Evolutionary conservation across 2,888 invertebrate species (phyloP).

Genomic region (Troides aeacus): DNA sequence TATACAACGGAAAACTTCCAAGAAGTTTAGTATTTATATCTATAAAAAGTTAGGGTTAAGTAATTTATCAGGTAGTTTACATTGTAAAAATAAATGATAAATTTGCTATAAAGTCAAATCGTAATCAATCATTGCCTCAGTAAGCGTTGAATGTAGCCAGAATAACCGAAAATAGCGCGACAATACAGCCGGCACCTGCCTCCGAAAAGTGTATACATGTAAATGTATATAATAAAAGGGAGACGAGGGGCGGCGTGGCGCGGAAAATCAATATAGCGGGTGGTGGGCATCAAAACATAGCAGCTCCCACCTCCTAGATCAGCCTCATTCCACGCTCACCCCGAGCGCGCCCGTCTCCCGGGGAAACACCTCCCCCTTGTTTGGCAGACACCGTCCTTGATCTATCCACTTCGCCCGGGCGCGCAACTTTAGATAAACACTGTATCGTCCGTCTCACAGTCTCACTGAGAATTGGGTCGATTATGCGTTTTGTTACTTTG

Average conservation of each 20-base stretch:
- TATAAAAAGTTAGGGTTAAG: too few relatives aligned
- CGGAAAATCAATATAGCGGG: conserved; percentile 78
- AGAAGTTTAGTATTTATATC: too few relatives aligned
- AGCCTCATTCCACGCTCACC: conserved; percentile 31
- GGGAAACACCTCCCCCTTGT: conserved; percentile 76
- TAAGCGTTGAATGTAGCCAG: conserved; percentile 51
- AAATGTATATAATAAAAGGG: conserved; percentile 71
- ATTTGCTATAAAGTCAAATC: conserved; percentile 29
- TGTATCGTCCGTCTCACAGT: conserved; percentile 68
- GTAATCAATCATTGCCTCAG: conserved; percentile 67
- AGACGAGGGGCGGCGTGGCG: conserved; percentile 53
- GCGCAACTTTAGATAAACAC: conserved; percentile 76
- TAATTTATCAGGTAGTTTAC: not conserved
- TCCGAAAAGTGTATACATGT: conserved; percentile 56
- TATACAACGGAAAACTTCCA: too few relatives aligned
- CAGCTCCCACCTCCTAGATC: conserved; percentile 41
- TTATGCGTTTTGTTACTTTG: conserved; percentile 61
- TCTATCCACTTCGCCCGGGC: conserved; percentile 70
- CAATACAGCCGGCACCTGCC: conserved; percentile 59
- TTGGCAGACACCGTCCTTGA: conserved; percentile 80
- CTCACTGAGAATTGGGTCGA: conserved; percentile 74
- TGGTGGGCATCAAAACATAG: conserved; percentile 76
- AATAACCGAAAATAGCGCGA: conserved; percentile 72
- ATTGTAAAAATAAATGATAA: not conserved
- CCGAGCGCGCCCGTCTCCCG: conserved; percentile 50